These are phyloP conservation scores for Hirtodrosophila trivittata DNA, from an alignment of 2,888 invertebrate species.

Conservation along the genomic window DNA sequence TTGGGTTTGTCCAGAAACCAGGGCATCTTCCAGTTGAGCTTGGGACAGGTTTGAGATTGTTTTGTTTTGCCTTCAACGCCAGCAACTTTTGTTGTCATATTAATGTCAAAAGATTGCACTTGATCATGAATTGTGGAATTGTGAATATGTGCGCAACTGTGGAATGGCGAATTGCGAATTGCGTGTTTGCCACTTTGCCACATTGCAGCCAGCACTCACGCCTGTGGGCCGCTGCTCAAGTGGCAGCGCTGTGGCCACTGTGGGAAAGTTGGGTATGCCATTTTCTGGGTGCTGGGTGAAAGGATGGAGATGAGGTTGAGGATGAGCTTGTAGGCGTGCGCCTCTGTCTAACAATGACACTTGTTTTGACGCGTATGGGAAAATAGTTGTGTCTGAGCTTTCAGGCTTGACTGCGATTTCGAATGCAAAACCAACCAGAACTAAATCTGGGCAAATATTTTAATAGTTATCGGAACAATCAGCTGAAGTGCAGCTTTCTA, in stretches of 20 bases:
- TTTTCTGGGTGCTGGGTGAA: slow-evolving; percentile 52
- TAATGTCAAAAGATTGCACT: slow-evolving; percentile 80
- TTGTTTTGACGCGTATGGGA: slow-evolving; percentile 54
- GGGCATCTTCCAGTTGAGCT: neutral
- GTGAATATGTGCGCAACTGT: slow-evolving; percentile 31
- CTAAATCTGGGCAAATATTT: slow-evolving; percentile 39
- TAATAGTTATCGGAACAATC: slow-evolving; percentile 41
- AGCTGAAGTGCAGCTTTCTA: slow-evolving; percentile 8
- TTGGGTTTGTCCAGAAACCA: no score
- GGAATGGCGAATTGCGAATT: slow-evolving; percentile 29
- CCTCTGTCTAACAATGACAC: slow-evolving; percentile 17
- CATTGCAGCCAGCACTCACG: slow-evolving; percentile 51
- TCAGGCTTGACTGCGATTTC: slow-evolving; percentile 37
- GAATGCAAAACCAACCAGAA: slow-evolving; percentile 36
- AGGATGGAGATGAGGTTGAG: slow-evolving; percentile 50
- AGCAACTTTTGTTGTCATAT: slow-evolving; percentile 74
- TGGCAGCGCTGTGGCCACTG: slow-evolving; percentile 36
- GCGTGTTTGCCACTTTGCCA: slow-evolving; percentile 75
- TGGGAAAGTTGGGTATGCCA: slow-evolving; percentile 38
- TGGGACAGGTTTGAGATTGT: neutral
- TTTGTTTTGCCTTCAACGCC: slow-evolving; percentile 21
- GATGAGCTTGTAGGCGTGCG: slow-evolving; percentile 45
- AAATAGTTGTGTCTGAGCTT: slow-evolving; percentile 36
- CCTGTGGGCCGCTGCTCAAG: slow-evolving; percentile 52
- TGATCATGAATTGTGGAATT: slow-evolving; percentile 73